A percentile compares a stretch with the other conserved stretches of the same genome.
phyloP scores from a whole-genome alignment of 1,140 invertebrate genomes.

The Pseudomyrmex gracilis region DNA sequence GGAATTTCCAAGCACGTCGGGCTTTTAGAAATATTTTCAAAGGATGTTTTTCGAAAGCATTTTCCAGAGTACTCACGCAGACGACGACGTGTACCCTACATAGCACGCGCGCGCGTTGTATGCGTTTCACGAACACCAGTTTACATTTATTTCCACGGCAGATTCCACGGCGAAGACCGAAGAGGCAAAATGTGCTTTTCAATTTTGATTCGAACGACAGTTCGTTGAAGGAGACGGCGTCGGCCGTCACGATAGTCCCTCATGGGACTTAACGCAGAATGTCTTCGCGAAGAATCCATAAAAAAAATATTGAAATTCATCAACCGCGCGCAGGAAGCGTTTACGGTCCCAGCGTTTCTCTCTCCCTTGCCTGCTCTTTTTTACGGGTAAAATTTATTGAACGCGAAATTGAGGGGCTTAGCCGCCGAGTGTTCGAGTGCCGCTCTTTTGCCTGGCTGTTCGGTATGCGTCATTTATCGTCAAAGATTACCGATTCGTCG shows the following conservation, averaged over 20 bases:
- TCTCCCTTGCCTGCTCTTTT: background rate
- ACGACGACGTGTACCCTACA: conserved; percentile 25
- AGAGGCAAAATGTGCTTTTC: conserved; percentile 42
- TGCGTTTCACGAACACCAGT: conserved; percentile 36
- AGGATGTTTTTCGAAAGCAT: conserved; percentile 6
- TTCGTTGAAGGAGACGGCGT: conserved; percentile 8
- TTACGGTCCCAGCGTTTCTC: conserved; percentile 26
- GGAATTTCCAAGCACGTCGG: conserved; percentile 41
- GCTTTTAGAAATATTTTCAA: conserved; percentile 35
- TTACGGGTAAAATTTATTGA: conserved; percentile 68
- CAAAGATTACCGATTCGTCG: background rate
- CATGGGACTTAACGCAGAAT: conserved; percentile 41
- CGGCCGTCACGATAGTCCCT: background rate
- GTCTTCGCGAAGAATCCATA: conserved; percentile 51
- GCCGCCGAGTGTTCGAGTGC: background rate
- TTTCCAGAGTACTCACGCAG: conserved; percentile 10
- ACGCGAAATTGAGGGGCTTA: conserved; percentile 58
- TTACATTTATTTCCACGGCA: conserved; percentile 42
- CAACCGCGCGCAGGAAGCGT: conserved; percentile 50
- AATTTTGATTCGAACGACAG: conserved; percentile 42
- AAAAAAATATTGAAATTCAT: conserved; percentile 74
- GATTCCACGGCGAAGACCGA: conserved; percentile 26
- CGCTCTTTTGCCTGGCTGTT: conserved; percentile 21
- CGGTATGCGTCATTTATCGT: conserved; percentile 42
- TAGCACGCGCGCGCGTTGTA: background rate